Conservation (phyloP, 2,797 vertebrate genomes). For the Jordanella pulchra region DNA sequence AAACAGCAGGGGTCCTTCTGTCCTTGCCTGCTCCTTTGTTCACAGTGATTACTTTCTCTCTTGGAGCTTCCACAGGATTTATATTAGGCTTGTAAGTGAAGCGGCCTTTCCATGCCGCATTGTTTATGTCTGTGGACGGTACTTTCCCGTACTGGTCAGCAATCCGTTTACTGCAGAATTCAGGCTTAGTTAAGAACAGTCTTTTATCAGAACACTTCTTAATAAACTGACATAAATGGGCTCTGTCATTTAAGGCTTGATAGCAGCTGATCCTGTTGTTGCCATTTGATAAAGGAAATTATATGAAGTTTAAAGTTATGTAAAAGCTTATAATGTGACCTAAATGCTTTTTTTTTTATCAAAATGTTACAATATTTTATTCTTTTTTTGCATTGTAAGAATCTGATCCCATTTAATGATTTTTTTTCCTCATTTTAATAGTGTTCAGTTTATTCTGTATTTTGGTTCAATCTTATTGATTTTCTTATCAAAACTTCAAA, state of each 20-base stretch:
- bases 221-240: slow-evolving; percentile 14
- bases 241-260: slow-evolving; percentile 18
- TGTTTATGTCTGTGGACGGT: slow-evolving; percentile 41
- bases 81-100: slow-evolving; percentile 54
- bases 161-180: slow-evolving; percentile 22
- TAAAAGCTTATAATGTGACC: slow-evolving; percentile 24
- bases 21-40: slow-evolving; percentile 9
- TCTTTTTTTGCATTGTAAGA: not conserved
- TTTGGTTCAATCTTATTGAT: not conserved
- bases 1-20: slow-evolving; percentile 68
- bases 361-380: not conserved
- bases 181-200: slow-evolving; percentile 22
- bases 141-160: slow-evolving; percentile 19
- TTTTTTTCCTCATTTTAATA: slow-evolving; percentile 1
- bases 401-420: not conserved
- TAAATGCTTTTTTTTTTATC: not conserved
- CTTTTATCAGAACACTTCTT: slow-evolving; percentile 19
- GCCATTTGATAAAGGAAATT: slow-evolving; percentile 15
- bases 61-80: slow-evolving; percentile 46
- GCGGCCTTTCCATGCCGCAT: slow-evolving; percentile 33
- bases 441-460: not conserved
- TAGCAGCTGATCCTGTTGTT: slow-evolving; percentile 24
- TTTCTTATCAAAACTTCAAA: not conserved
- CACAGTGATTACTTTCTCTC: slow-evolving; percentile 44
- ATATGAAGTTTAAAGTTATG: slow-evolving; percentile 16